Percentiles rank a stretch among this genome's conserved stretches.
Conservation (phyloP, 2,797 vertebrate genomes). For the Hippopotamyrus pictus region DNA sequence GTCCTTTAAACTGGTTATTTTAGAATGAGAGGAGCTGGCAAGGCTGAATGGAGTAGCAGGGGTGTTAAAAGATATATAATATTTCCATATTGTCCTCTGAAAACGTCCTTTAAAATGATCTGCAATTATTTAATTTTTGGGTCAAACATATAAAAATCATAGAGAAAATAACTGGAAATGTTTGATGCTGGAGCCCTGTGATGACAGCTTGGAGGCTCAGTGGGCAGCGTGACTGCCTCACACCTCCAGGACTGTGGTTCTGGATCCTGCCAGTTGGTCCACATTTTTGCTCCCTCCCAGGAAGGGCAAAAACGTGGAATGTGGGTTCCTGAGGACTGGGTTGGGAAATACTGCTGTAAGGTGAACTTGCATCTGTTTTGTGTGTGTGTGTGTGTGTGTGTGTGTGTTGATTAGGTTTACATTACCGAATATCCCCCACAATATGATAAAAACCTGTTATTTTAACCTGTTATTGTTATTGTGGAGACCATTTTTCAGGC, state of each 20-base stretch:
- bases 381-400: background rate
- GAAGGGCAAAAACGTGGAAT: background rate
- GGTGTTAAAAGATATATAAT: background rate
- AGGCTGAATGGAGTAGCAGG: background rate
- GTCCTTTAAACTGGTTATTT: background rate
- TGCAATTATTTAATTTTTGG: background rate
- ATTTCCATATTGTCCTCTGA: background rate
- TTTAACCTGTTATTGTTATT: too few species aligned
- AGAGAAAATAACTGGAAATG: background rate
- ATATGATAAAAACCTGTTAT: background rate
- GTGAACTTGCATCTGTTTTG: background rate
- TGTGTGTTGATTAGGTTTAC: background rate
- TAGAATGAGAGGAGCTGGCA: background rate
- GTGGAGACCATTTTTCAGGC: background rate
- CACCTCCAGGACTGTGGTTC: background rate
- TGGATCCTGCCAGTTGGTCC: background rate
- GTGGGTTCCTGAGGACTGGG: background rate
- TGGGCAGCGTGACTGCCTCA: background rate
- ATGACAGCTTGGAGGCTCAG: background rate
- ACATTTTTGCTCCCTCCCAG: background rate
- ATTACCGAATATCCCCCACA: background rate
- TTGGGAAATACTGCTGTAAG: background rate
- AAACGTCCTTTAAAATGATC: background rate
- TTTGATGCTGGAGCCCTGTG: background rate
- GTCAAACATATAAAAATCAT: background rate